Evolutionary conservation across 2,797 vertebrate genomes (phyloP), one percentile per base, ranked within the genome.

Genomic region (Danio jaintianensis): DNA sequence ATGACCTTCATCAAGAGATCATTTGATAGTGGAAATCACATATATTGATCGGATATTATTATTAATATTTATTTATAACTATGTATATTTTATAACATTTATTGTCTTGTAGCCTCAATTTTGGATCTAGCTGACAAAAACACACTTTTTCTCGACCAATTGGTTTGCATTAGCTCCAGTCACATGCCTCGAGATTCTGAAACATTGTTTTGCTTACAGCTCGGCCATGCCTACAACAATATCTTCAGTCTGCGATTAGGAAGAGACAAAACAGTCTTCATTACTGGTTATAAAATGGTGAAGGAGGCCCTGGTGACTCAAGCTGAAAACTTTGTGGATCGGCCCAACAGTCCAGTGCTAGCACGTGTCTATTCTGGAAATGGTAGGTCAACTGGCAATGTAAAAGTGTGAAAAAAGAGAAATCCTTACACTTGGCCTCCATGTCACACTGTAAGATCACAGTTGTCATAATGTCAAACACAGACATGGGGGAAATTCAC

Each of bases 261-360:
- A 15, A 48, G 29, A 0, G 40, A 84, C 8, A 83, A 58, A 2
- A 6, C 86, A 0, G 92, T 97, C 66, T 0, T 92, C 16, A 5
- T 96, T 22, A 95, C 74, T 0, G 94, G 96, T 16, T 91, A 95
- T 79, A 88, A 81, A 59, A 84, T 94, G 91, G 86, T 95, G 79
- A 97, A 93, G 82, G 96, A 97, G 78, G 92, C 89, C 29, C 88
- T 96, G 0, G 86, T 95, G 40, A 91, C 90, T 63, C 93, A 95
- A 79, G 94, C 91, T 0, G 93, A 96, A n/a, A 89, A 88, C 76
- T 95, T 96, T 85, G n/a, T 90, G 4, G 93, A 90, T 29, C 93
- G 95, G 0, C 95, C 95, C 0, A 6, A 86, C 13, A 3, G 85
- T 7, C 92, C 93, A 0, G 0, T 93, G 0, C 61, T 82, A 0